A percentile compares a stretch with the other conserved stretches of the same genome.
Evolutionary conservation across 2,797 vertebrate species (phyloP).

Genomic region (Pipistrellus pipistrellus): DNA sequence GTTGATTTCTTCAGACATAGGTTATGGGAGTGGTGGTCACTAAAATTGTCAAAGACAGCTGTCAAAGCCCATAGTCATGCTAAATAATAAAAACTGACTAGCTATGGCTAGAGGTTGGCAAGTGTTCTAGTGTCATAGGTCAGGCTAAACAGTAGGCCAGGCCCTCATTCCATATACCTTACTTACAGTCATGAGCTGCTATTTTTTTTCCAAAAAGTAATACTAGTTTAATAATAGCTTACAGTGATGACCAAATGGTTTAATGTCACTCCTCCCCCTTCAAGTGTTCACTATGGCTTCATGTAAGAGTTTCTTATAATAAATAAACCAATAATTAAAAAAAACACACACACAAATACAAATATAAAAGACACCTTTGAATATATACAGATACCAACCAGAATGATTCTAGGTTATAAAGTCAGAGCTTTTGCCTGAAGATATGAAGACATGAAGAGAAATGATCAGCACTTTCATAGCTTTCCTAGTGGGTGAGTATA

Average conservation of each 20-base stretch:
- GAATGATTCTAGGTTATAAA: neutral
- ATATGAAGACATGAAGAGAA: slow-evolving; percentile 5
- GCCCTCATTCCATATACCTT: neutral
- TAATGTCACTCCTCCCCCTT: neutral
- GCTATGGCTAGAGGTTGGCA: neutral
- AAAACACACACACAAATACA: neutral
- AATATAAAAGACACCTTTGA: neutral
- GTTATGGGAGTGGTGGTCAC: neutral
- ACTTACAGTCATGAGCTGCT: neutral
- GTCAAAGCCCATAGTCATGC: neutral
- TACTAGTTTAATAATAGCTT: neutral
- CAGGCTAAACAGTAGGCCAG: neutral
- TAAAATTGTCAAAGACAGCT: neutral
- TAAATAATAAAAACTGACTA: neutral
- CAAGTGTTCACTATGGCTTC: neutral
- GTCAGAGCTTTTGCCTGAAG: slow-evolving; percentile 32
- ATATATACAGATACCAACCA: neutral
- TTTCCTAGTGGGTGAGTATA: neutral
- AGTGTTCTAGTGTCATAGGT: neutral
- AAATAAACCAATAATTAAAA: neutral
- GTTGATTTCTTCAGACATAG: slow-evolving; percentile 17
- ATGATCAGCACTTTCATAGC: neutral
- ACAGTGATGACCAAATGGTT: neutral
- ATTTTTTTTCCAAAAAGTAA: neutral
- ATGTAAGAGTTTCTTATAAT: neutral